Evolutionary conservation across 2,113 vertebrate genomes (phyloP).

Genomic region (Theropithecus gelada): DNA sequence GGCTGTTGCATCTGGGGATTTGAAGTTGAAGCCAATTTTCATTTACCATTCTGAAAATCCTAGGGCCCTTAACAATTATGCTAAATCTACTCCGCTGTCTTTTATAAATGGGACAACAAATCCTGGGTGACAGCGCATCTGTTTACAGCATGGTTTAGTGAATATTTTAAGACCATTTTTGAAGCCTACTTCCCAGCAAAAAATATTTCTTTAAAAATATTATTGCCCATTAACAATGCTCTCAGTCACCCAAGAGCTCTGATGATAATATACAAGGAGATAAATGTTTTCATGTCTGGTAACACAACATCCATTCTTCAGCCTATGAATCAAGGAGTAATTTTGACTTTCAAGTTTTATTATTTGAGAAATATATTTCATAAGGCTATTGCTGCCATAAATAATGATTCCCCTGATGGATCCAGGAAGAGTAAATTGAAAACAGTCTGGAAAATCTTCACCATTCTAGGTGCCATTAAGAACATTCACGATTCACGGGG

Average conservation of each 20-base stretch:
- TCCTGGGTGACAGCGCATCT: not conserved
- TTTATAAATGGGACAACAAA: not conserved
- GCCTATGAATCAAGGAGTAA: not conserved
- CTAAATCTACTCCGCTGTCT: not conserved
- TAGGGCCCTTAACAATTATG: not conserved
- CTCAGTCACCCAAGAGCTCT: not conserved
- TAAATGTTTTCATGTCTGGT: not conserved
- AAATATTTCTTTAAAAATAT: not conserved
- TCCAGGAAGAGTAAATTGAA: not conserved
- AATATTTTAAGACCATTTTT: not conserved
- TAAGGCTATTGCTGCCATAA: not conserved
- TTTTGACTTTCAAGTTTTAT: not conserved
- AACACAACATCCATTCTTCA: not conserved
- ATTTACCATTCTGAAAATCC: too few relatives aligned
- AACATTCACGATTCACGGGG: not conserved
- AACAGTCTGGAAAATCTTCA: not conserved
- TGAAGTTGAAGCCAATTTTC: not conserved
- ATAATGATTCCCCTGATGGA: not conserved
- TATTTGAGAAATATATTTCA: not conserved
- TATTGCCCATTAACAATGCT: not conserved
- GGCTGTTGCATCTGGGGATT: not conserved
- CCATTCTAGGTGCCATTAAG: not conserved
- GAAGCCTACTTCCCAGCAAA: not conserved
- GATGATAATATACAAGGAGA: not conserved
- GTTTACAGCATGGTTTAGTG: not conserved